Base-by-base conservation (phyloP, 1,140 invertebrate species). In the Ceratosolen solmsi region DNA sequence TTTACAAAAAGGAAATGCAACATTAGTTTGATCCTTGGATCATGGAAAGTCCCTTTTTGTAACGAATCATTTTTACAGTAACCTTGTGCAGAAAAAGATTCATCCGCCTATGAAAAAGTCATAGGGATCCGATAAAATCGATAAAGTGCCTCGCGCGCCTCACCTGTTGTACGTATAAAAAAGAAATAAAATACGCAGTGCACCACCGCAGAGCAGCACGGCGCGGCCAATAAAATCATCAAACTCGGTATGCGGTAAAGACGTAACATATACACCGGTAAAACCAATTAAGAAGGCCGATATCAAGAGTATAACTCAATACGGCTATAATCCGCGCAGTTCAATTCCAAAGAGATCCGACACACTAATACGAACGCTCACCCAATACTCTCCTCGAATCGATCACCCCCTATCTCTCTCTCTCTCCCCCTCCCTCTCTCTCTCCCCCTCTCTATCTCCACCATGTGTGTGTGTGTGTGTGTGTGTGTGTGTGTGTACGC, bases 221-320 rank as follows among this genome's bases (percentile, higher is more conserved):
- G 51, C 58, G 25, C 15, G 70, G 30, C 30, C 70, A 80, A 80
- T 80, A 80, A 80, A 80, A 80, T 51, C 79, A 73, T 80, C 79
- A 80, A 80, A 80, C 70, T 73, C 38, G 51, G 68, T 56, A 72
- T 72, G 78, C 51, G 51, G 30, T 41, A 54, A 51, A 25, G 65
- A 65, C 15, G 30, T 68, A 73, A 78, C 41, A n/a, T 22, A 77
- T 30, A 77, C 60, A 77, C 30, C 25, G 68, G 78, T 79, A 74
- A 74, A 80, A 80, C 79, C 79, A 80, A 74, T 80, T 80, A 80
- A 74, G 56, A 58, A 36, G 33, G 22, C 70, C 68, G 51, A 25
- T 73, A 80, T 74, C 70, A 33, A 63, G 79, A 74, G 70, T 72
- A 80, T 80, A 80, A 80, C 71, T 80, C 71, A 80, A 74, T 63